phyloP scores from a whole-genome alignment of 35 echinoderm and acorn worm species.

The Patiria miniata region DNA sequence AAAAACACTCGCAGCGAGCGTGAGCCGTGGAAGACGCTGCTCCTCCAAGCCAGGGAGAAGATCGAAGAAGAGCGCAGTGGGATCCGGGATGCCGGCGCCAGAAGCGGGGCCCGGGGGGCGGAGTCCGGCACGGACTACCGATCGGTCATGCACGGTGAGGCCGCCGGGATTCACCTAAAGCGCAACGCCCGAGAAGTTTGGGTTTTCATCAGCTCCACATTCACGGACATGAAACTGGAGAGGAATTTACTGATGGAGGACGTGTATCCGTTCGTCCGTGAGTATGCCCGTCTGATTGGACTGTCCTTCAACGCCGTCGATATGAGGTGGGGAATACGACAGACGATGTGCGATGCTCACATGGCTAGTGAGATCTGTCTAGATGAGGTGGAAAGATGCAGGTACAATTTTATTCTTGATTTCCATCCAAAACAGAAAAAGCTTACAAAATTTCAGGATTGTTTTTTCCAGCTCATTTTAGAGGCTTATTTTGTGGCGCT shows the following conservation, averaged over 20 bases:
- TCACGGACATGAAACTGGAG: constrained; percentile 86
- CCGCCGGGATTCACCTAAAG: constrained; percentile 46
- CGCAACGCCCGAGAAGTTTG: constrained; percentile 62
- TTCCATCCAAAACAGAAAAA: no score
- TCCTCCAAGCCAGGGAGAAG: constrained; percentile 52
- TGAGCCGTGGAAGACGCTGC: constrained; percentile 75
- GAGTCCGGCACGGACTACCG: constrained; percentile 50
- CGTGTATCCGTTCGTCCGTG: constrained; percentile 82
- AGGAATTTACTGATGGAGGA: constrained; percentile 82
- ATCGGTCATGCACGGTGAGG: constrained; percentile 52
- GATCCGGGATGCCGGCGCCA: neutral
- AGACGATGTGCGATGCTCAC: constrained; percentile 66
- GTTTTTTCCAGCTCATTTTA: no score
- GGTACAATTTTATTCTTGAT: constrained; percentile 30
- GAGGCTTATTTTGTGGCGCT: no score
- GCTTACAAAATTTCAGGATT: no score
- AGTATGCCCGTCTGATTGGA: constrained; percentile 72
- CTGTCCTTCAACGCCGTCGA: constrained; percentile 85
- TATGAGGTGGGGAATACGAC: constrained; percentile 86
- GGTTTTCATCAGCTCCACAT: constrained; percentile 98
- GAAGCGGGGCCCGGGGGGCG: neutral
- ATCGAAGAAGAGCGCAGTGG: constrained; percentile 46
- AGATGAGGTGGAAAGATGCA: constrained; percentile 88
- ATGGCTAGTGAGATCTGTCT: constrained; percentile 80
- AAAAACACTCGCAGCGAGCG: constrained; percentile 54